Percentiles rank a stretch among this genome's conserved stretches.
These are phyloP conservation scores for Amphimallon solstitiale DNA, from an alignment of 2,888 invertebrate genomes.

Conservation along the genomic window DNA sequence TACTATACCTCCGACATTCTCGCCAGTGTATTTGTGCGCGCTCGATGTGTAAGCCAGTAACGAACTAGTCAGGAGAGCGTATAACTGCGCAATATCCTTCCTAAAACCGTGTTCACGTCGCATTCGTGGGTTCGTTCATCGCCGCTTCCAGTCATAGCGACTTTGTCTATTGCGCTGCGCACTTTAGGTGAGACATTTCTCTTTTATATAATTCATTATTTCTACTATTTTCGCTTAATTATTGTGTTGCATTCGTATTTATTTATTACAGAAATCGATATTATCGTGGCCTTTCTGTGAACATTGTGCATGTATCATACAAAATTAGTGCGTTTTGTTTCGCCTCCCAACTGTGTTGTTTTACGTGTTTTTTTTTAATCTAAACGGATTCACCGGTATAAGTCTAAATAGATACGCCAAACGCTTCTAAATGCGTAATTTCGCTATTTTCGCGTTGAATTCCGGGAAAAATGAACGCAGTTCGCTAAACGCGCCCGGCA, in stretches of 20 bases:
- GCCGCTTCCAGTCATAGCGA: slow-evolving; percentile 38
- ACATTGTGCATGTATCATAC: slow-evolving; percentile 18
- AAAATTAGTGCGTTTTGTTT: neutral
- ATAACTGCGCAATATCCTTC: slow-evolving; percentile 51
- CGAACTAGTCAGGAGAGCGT: slow-evolving; percentile 36
- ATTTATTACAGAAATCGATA: neutral
- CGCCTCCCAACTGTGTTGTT: slow-evolving; percentile 3
- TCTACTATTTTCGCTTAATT: too few species aligned
- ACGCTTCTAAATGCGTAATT: slow-evolving; percentile 31
- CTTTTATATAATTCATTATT: slow-evolving; percentile 26
- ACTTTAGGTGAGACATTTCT: slow-evolving; percentile 47
- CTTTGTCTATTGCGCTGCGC: slow-evolving; percentile 49
- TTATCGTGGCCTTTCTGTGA: neutral
- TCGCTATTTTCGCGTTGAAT: slow-evolving; percentile 27
- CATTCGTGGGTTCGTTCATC: slow-evolving; percentile 36
- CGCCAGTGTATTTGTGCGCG: slow-evolving; percentile 28
- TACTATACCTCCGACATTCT: slow-evolving; percentile 27
- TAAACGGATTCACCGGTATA: slow-evolving; percentile 29
- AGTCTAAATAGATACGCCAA: slow-evolving; percentile 29
- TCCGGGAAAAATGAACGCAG: slow-evolving; percentile 17
- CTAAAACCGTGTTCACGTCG: slow-evolving; percentile 47
- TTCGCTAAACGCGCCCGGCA: neutral
- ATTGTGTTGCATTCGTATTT: neutral
- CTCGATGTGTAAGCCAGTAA: slow-evolving; percentile 28
- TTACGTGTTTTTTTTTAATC: slow-evolving; percentile 25